Conservation (phyloP, 92 coral and sea anemone genomes). For the Siderastrea radians region DNA sequence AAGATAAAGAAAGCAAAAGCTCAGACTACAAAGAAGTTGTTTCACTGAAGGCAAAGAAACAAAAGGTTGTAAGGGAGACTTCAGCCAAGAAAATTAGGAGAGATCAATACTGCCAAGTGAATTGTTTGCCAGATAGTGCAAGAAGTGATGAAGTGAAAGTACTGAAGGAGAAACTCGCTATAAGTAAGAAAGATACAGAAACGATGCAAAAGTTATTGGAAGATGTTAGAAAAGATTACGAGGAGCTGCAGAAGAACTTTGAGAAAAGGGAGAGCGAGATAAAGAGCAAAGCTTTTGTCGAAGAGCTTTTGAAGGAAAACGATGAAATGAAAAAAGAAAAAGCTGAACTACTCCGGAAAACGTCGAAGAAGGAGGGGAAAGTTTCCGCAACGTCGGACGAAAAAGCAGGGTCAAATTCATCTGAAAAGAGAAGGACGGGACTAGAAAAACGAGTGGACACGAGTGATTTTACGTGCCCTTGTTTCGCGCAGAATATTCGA, state of each 20-base stretch:
- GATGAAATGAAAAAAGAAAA: slow-evolving; percentile 9
- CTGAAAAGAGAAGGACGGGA: neutral
- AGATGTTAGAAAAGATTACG: slow-evolving; percentile 44
- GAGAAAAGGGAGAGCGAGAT: slow-evolving; percentile 26
- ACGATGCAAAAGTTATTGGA: slow-evolving; percentile 40
- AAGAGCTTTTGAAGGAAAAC: neutral
- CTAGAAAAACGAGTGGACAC: neutral
- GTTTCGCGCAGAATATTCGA: slow-evolving; percentile 21
- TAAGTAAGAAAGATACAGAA: slow-evolving; percentile 34
- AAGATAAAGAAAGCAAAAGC: neutral
- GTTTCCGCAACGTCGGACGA: slow-evolving; percentile 16
- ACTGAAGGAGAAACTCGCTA: slow-evolving; percentile 25
- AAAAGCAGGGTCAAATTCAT: neutral
- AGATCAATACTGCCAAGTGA: slow-evolving; percentile 19
- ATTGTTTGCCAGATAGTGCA: neutral
- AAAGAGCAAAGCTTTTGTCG: neutral
- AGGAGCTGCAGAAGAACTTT: slow-evolving; percentile 41
- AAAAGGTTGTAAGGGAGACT: neutral
- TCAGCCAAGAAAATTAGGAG: neutral
- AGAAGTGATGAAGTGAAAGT: slow-evolving; percentile 15
- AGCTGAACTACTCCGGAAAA: slow-evolving; percentile 7
- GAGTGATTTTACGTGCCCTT: slow-evolving; percentile 14
- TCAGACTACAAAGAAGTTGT: neutral
- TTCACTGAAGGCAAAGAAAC: neutral
- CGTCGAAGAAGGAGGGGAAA: neutral